Percentiles rank a stretch among this genome's conserved stretches.
phyloP scores from a whole-genome alignment of 2,113 vertebrate species.

The Piprites chloris region DNA sequence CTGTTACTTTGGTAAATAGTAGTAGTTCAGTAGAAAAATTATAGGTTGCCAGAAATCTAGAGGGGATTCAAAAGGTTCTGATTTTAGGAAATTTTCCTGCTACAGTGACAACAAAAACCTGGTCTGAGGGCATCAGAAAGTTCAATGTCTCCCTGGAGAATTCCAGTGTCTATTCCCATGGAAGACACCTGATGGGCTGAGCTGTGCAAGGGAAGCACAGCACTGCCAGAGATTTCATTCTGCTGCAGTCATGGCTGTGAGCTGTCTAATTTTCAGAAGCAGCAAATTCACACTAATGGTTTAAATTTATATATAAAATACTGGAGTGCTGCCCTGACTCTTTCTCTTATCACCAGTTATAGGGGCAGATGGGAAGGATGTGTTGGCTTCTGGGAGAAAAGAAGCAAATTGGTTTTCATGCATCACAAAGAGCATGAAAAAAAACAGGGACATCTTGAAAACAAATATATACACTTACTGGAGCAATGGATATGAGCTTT shows the following conservation, averaged over 20 bases:
- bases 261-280: not conserved
- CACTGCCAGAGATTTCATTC: not conserved
- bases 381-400: not conserved
- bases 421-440: not conserved
- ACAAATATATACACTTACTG: not conserved
- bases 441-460: not conserved
- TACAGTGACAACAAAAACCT: not conserved
- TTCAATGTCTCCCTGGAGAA: not conserved
- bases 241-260: not conserved
- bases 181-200: not conserved
- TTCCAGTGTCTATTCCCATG: not conserved
- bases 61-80: not conserved
- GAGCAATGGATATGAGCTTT: not conserved
- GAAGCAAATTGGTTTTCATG: not conserved
- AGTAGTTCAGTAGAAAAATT: not conserved
- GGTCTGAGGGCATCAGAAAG: not conserved
- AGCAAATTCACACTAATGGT: not conserved
- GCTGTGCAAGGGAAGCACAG: not conserved
- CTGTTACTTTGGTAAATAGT: not conserved
- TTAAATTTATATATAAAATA: not conserved
- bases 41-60: not conserved
- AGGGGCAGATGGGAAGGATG: not conserved
- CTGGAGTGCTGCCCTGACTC: not conserved
- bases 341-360: not conserved
- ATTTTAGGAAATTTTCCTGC: not conserved